Base-by-base conservation (phyloP, 1,140 invertebrate species). In the Sesamia nonagrioides region DNA sequence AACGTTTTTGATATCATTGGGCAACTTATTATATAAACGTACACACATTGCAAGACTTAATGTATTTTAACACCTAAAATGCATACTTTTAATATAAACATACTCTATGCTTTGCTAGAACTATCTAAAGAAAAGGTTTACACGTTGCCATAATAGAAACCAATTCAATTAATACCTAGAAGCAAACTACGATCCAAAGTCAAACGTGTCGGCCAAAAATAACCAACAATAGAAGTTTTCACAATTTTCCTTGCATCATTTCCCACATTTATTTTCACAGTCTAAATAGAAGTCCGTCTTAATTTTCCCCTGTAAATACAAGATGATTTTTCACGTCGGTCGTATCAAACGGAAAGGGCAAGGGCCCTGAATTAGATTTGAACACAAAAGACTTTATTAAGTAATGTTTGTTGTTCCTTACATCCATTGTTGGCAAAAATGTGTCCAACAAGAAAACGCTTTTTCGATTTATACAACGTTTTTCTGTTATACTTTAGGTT, bases 331-430 rank as follows among this genome's bases (percentile, higher is more conserved):
- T 75, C 72, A 75, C 73, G 52, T 35, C 35, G 33, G 18, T 35
- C 52, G 7, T 54, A 35, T 71, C 68, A 35, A 75, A 75, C 40
- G 56, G 42, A 61, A 75, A 75, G 58, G 73, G 58, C 18, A 21
- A 40, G 6, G 6, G 9, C 8, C n/a, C 73, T 35, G 73, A 63
- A 75, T 75, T 75, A 61, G 73, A 75, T 75, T 75, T 75, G 73
- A 42, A 63, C 73, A 75, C 73, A 75, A 75, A 58, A 75, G 73
- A 33, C 33, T 63, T 5, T 74, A 74, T 63, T 63, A 75, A 75
- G 73, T 61, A 27, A 35, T 75, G 58, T 75, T 75, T 61, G 73
- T 63, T 61, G 72, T 73, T n/a, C 54, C 8, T n/a, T 13, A 11
- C 21, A n/a, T 33, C 73, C 21, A 63, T 75, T 75, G 73, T 75